Base-by-base conservation (phyloP, 2,113 vertebrate genomes). In the Microtus ochrogaster region DNA sequence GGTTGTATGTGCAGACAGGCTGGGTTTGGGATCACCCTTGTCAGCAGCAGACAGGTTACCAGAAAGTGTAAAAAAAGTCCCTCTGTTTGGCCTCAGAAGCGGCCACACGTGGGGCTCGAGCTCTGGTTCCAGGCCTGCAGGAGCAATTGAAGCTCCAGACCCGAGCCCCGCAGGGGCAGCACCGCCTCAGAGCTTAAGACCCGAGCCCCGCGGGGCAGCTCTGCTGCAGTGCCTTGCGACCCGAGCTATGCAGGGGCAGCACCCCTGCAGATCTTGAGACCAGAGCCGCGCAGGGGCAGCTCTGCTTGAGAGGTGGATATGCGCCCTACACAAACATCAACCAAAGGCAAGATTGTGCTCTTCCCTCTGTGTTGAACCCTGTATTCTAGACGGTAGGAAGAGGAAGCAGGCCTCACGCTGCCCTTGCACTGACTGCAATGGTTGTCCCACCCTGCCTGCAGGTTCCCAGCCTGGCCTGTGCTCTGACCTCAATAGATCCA, bases 51-150 rank as follows among this genome's bases (percentile, higher is more conserved):
- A 83, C 33, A 41, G 83, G 24, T 41, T 28, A 39, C 28, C 21
- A 24, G 4, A 33, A 7, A 16, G 66, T 8, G 0, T 0, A 0
- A 19, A 5, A 5, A 3, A 58, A 83, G 76, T 33, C 17, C 4
- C 11, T 76, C 28, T 65, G 10, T 30, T 0, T 7, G 0, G 36
- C 41, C 74, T 17, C 13, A 6, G 21, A 4, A 26, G 61, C 28
- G 39, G 3, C 10, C 22, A 7, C 1, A 2, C 21, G 8, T 6
- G 28, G 47, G 0, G 1, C 39, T 30, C 0, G 2, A 17, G 5
- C 0, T 7, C 61, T 1, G 24, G 63, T 22, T 28, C 58, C 13
- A 17, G 49, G 7, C 10, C 30, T 8, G 0, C 11, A 3, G 49
- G 13, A 13, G 49, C 22, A 39, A 10, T 17, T 52, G 16, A 24